Percentiles rank a stretch among this genome's conserved stretches.
Evolutionary conservation across 2,888 invertebrate genomes (phyloP).

Genomic region (Aelia acuminata): DNA sequence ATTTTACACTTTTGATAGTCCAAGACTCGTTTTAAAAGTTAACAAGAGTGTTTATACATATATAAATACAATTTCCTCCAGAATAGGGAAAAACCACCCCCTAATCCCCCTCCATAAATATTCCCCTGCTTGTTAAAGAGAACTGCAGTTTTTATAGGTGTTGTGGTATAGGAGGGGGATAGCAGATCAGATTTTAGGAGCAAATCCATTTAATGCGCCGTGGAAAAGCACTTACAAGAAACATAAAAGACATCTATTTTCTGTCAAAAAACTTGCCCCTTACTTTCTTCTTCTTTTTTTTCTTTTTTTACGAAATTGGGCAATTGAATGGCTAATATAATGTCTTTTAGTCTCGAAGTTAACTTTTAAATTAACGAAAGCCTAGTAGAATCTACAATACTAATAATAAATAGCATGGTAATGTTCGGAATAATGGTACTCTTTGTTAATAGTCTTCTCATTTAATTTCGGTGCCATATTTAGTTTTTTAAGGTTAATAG

Average conservation of each 20-base stretch:
- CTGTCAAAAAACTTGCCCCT: conserved; percentile 6
- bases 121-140: conserved; percentile 16
- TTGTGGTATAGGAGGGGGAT: conserved; percentile 5
- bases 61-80: not conserved
- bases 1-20: too few relatives aligned
- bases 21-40: not conserved
- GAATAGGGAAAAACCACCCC: not conserved
- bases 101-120: not conserved
- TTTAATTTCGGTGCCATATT: too few relatives aligned
- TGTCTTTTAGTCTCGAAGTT: not conserved
- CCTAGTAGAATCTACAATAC: too few relatives aligned
- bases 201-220: not conserved
- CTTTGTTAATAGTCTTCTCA: too few relatives aligned
- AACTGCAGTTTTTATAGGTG: conserved; percentile 26
- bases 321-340: conserved; percentile 16
- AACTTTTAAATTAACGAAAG: not conserved
- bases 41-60: not conserved
- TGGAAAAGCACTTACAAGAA: conserved; percentile 21
- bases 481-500: too few relatives aligned
- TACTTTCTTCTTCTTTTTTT: not conserved
- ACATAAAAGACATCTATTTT: conserved; percentile 26
- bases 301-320: not conserved
- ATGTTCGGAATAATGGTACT: too few relatives aligned
- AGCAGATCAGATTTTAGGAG: conserved; percentile 21
- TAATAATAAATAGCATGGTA: too few relatives aligned